These are phyloP conservation scores for Castor canadensis DNA, from an alignment of 2,113 vertebrate species.

Conservation along the genomic window DNA sequence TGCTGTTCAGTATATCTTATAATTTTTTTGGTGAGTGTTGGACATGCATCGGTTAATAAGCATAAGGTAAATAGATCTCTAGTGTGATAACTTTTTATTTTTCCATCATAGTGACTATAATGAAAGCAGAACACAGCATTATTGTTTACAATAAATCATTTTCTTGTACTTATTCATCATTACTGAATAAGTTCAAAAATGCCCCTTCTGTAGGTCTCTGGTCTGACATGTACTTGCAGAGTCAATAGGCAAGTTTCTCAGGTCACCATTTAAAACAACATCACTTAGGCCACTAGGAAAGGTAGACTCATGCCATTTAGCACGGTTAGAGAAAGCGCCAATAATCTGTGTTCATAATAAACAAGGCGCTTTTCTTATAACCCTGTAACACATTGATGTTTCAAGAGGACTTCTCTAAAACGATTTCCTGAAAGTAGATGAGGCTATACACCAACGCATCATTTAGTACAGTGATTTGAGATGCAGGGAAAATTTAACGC, in stretches of 20 bases:
- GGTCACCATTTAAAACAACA: not conserved
- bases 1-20: no score
- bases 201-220: not conserved
- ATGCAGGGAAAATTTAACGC: not conserved
- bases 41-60: not conserved
- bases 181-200: not conserved
- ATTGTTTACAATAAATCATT: not conserved
- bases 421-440: not conserved
- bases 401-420: slow-evolving; percentile 5
- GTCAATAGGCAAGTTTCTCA: not conserved
- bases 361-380: slow-evolving; percentile 13
- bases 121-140: not conserved
- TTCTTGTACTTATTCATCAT: not conserved
- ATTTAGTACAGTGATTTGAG: not conserved
- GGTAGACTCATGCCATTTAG: not conserved
- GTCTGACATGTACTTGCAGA: not conserved
- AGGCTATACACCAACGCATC: not conserved
- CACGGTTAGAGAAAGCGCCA: not conserved
- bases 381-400: not conserved
- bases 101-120: not conserved
- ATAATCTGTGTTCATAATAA: not conserved
- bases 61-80: not conserved
- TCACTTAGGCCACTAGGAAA: not conserved
- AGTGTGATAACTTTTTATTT: not conserved
- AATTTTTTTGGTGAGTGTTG: not conserved